Evolutionary conservation across 2,888 invertebrate species (phyloP).

Genomic region (Ectemnius continuus): DNA sequence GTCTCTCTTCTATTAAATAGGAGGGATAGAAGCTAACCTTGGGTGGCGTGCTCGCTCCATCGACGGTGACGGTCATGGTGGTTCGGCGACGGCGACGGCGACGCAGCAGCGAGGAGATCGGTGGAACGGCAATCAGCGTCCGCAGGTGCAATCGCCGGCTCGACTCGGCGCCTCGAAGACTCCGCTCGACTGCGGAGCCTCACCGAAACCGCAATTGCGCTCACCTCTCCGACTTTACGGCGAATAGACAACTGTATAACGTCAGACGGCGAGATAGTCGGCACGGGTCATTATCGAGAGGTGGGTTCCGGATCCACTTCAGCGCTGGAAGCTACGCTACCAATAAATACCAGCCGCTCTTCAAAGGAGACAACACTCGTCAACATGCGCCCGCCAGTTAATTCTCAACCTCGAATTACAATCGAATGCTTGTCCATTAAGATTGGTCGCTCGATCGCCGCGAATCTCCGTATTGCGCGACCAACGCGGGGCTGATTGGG

Average conservation of each 20-base stretch:
- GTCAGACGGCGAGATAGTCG: slow-evolving; percentile 48
- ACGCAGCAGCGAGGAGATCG: not conserved
- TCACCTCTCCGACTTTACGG: slow-evolving; percentile 30
- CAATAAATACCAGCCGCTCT: slow-evolving; percentile 19
- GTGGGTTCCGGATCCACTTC: slow-evolving; percentile 37
- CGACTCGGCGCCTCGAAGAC: slow-evolving; percentile 12
- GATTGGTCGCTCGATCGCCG: not conserved
- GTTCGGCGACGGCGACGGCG: too few relatives aligned
- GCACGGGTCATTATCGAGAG: slow-evolving; percentile 46
- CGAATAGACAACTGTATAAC: slow-evolving; percentile 31
- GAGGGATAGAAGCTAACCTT: slow-evolving; percentile 22
- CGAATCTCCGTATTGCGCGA: too few relatives aligned
- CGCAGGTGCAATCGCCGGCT: slow-evolving; percentile 9
- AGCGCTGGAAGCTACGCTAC: slow-evolving; percentile 1
- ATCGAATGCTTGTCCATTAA: not conserved
- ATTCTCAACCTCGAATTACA: not conserved
- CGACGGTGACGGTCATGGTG: slow-evolving; percentile 17
- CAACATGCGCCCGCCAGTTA: too few relatives aligned
- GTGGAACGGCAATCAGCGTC: not conserved
- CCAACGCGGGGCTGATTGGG: not conserved
- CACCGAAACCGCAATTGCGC: slow-evolving; percentile 31
- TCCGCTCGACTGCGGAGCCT: not conserved
- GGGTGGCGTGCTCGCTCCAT: slow-evolving; percentile 12
- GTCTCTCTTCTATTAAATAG: too few relatives aligned
- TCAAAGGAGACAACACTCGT: too few relatives aligned